Evolutionary conservation across 2,797 vertebrate genomes (phyloP).

Genomic region (Darevskia mixta): DNA sequence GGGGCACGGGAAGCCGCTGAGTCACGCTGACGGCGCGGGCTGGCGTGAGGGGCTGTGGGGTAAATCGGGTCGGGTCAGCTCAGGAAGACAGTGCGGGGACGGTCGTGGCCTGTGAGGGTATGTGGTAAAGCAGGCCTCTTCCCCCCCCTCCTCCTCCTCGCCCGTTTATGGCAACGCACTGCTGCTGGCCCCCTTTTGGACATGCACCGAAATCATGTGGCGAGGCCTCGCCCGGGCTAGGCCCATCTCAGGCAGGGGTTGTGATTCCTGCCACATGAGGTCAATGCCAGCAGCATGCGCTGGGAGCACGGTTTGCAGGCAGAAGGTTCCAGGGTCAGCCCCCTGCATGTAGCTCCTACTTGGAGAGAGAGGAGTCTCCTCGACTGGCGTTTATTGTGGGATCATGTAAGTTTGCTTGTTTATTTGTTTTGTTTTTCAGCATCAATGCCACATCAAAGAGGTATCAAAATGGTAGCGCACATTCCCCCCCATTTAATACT

Average conservation of each 20-base stretch:
- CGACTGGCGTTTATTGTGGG: no score
- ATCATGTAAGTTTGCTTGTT: no score
- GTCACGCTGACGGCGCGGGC: slow-evolving; percentile 39
- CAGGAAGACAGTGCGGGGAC: background rate
- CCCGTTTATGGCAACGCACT: background rate
- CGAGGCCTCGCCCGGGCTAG: no score
- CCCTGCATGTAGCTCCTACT: background rate
- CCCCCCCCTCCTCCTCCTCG: background rate
- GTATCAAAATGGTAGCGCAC: no score
- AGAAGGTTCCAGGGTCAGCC: background rate
- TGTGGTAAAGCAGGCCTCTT: background rate
- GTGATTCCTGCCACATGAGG: background rate
- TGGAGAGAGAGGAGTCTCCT: no score
- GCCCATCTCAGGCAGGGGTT: background rate
- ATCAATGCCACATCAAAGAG: no score
- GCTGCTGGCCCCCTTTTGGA: background rate
- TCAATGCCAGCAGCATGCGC: background rate
- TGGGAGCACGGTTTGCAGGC: background rate
- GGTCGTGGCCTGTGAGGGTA: background rate
- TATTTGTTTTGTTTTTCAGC: no score
- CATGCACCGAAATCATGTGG: background rate
- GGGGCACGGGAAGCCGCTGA: slow-evolving; percentile 50
- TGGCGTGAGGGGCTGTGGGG: background rate
- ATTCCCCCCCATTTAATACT: no score
- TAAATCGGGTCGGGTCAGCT: background rate